These are phyloP conservation scores for Oeneis ivallda DNA, from an alignment of 2,888 invertebrate genomes.

Conservation along the genomic window DNA sequence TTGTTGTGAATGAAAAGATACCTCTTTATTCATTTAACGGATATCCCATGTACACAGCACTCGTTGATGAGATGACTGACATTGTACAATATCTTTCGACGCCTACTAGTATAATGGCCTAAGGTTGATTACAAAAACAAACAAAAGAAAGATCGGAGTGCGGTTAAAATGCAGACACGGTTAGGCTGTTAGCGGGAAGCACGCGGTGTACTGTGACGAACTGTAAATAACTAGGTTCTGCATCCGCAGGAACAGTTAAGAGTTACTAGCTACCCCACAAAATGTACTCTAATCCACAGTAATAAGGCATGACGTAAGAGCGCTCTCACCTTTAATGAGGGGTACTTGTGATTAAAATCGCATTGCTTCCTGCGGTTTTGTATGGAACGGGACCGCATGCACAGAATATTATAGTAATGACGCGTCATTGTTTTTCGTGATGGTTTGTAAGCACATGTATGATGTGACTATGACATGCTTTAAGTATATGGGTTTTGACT, in stretches of 20 bases:
- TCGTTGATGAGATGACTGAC: conserved; percentile 18
- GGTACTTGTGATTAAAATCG: conserved; percentile 65
- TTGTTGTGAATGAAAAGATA: not conserved
- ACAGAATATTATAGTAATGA: conserved; percentile 46
- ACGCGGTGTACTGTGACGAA: conserved; percentile 64
- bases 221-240: conserved; percentile 54
- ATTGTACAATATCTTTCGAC: conserved; percentile 24
- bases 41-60: not conserved
- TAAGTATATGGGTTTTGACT: conserved; percentile 15
- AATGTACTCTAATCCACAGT: conserved; percentile 42
- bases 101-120: conserved; percentile 38
- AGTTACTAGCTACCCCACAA: conserved; percentile 31
- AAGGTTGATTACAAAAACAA: conserved; percentile 60
- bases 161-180: conserved; percentile 58
- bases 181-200: conserved; percentile 51
- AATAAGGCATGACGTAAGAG: conserved; percentile 35
- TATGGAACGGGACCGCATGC: conserved; percentile 58
- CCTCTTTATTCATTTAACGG: not conserved
- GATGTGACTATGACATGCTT: conserved; percentile 20
- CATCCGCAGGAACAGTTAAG: conserved; percentile 64
- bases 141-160: conserved; percentile 60
- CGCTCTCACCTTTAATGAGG: conserved; percentile 42
- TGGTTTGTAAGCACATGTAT: conserved; percentile 28
- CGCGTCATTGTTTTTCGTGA: conserved; percentile 34
- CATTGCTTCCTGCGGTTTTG: conserved; percentile 66